phyloP scores from a whole-genome alignment of 1,140 invertebrate genomes.

The Aphelinus atriplicis region DNA sequence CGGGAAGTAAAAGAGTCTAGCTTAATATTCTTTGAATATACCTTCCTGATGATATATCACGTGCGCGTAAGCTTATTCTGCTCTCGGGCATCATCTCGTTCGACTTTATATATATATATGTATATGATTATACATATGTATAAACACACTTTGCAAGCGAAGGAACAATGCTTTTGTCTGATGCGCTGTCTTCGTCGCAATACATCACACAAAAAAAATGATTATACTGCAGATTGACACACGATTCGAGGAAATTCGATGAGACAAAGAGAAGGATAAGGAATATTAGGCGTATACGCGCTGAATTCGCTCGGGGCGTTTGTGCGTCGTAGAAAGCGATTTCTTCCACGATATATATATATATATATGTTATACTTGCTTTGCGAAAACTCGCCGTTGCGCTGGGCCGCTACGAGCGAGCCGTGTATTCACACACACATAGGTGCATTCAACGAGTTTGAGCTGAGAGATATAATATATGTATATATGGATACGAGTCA shows the following conservation, averaged over 20 bases:
- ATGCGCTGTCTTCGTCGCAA: constrained; percentile 47
- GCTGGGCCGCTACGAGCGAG: not conserved
- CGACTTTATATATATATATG: no score
- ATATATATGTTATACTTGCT: constrained; percentile 36
- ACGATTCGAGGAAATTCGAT: not conserved
- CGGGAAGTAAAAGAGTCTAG: not conserved
- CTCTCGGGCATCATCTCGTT: no score
- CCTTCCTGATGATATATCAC: no score
- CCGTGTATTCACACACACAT: no score
- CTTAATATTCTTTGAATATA: no score
- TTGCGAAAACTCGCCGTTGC: constrained; percentile 22
- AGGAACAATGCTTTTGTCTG: constrained; percentile 50
- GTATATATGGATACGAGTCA: not conserved
- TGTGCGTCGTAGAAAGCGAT: constrained; percentile 23
- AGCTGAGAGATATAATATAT: not conserved
- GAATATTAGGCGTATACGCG: constrained; percentile 15
- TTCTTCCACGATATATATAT: constrained; percentile 38
- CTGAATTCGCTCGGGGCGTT: constrained; percentile 31
- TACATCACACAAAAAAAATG: not conserved
- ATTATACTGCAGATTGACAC: not conserved
- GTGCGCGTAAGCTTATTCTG: no score
- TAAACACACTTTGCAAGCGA: constrained; percentile 26
- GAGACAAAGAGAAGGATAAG: constrained; percentile 12
- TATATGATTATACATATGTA: no score
- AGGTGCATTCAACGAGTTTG: no score